A percentile compares a stretch with the other conserved stretches of the same genome.
Conservation (phyloP, 2,888 invertebrate genomes). For the Tetanocera ferruginea region DNA sequence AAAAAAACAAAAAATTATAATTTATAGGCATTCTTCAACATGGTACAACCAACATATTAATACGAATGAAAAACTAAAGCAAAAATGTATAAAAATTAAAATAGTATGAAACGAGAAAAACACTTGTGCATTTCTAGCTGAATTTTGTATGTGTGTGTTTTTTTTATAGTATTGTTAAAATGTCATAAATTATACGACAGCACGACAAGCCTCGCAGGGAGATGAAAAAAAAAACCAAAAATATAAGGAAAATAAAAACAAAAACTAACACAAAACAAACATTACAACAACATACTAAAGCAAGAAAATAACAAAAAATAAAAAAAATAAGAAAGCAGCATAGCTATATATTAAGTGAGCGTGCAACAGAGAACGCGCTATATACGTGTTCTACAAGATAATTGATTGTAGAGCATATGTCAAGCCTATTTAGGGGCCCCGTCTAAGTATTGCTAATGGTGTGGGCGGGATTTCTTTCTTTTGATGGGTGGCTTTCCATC, state of each 20-base stretch:
- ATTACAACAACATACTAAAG: neutral
- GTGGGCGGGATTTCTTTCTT: neutral
- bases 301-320: neutral
- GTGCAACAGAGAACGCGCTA: neutral
- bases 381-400: conserved; percentile 10
- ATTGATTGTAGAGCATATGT: conserved; percentile 27
- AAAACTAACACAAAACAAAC: neutral
- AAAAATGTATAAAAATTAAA: too few relatives aligned
- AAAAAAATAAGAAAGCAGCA: neutral
- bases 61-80: too few relatives aligned
- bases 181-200: conserved; percentile 4
- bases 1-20: too few relatives aligned
- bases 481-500: too few relatives aligned
- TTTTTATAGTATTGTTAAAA: neutral
- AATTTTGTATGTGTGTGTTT: too few relatives aligned
- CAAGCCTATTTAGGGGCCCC: conserved; percentile 19
- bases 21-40: too few relatives aligned
- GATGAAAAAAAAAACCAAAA: neutral
- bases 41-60: too few relatives aligned
- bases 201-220: neutral
- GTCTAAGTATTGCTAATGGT: neutral
- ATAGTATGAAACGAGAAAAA: too few relatives aligned
- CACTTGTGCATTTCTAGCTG: too few relatives aligned
- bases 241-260: neutral
- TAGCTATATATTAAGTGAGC: neutral